Conservation (phyloP, 2,888 invertebrate species). For the Megamerina dolium region DNA sequence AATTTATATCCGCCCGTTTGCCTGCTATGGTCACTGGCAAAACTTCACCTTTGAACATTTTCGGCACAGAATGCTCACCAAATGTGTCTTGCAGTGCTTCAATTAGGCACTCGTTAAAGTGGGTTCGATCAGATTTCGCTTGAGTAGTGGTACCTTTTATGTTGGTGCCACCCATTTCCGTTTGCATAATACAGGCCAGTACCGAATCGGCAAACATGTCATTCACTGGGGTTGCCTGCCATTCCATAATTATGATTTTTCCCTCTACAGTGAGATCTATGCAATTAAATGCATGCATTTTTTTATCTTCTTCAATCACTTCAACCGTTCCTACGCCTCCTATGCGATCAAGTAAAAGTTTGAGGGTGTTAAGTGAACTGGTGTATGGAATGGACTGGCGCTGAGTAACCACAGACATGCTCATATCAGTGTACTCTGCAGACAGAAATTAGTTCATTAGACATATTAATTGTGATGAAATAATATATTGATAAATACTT, state of each 20-base stretch:
- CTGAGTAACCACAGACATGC: slow-evolving; percentile 88
- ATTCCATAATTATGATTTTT: slow-evolving; percentile 82
- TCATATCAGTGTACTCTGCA: slow-evolving; percentile 85
- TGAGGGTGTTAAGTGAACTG: slow-evolving; percentile 56
- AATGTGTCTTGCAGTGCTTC: slow-evolving; percentile 75
- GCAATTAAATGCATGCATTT: slow-evolving; percentile 73
- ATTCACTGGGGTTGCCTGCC: slow-evolving; percentile 90
- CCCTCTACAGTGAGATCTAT: slow-evolving; percentile 77
- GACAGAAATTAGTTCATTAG: too few species aligned
- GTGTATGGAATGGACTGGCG: slow-evolving; percentile 84
- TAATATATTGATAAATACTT: slow-evolving; percentile 49
- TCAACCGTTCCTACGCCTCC: slow-evolving; percentile 64
- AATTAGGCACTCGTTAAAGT: slow-evolving; percentile 69
- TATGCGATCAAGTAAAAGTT: slow-evolving; percentile 71
- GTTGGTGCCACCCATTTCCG: slow-evolving; percentile 62
- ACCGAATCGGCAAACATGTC: slow-evolving; percentile 99
- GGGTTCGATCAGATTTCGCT: slow-evolving; percentile 79
- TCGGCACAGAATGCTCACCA: slow-evolving; percentile 87
- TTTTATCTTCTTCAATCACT: slow-evolving; percentile 62
- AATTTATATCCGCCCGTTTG: slow-evolving; percentile 78
- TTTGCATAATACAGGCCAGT: slow-evolving; percentile 79
- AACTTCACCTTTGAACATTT: slow-evolving; percentile 86
- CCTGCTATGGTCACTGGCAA: slow-evolving; percentile 79
- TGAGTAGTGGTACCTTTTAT: slow-evolving; percentile 58
- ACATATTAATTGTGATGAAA: neutral